Base-by-base conservation (phyloP, 2,888 invertebrate genomes). In the Imbricaverruca yamaguchii region DNA sequence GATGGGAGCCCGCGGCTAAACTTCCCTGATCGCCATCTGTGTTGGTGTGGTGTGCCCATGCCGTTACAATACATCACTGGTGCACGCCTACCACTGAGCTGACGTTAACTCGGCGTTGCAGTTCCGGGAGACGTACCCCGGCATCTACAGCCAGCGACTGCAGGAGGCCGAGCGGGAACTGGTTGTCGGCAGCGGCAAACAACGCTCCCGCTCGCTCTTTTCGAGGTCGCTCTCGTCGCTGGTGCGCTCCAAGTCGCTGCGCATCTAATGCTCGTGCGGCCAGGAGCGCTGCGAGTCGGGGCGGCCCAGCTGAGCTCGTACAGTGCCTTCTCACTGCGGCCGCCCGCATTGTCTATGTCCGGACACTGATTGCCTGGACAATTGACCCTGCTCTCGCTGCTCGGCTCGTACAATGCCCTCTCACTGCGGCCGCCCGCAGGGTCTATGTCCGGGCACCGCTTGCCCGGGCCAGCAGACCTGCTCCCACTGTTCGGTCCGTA, bases 81-180 rank as follows among this genome's bases (percentile, higher is more conserved):
- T 61, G 13, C 8, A 18, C 18, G 61, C 15, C 7, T 61, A 8
- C 18, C 18, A 18, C 15, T 8, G 18, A 61, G 15, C 21, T 61
- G 8, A 15, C 61, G 61, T 67, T 67, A 8, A 23, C 9, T 10
- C 65, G 23, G 8, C 23, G 21, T 83, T 82, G n/a, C 83, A 85
- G 85, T 85, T 85, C 81, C 83, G 84, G 81, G 84, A 83, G 39
- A 80, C 84, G 12, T 85, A 85, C 81, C 85, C 85, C 39, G 83
- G 85, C 59, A 84, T 85, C 55, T 85, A 84, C 80, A 55, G 67
- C 15, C 78, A 11, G 12, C 78, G 78, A 10, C 78, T 78, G 23
- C 56, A 10, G 13, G 78, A 78, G 57, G 78, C 78, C 23, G 78
- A 78, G 18, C 56, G 21, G 55, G 12, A 78, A 15, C 57, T 78